A percentile compares a stretch with the other conserved stretches of the same genome.
Evolutionary conservation across 2,113 vertebrate species (phyloP).

Genomic region (Poeciliopsis prolifica): DNA sequence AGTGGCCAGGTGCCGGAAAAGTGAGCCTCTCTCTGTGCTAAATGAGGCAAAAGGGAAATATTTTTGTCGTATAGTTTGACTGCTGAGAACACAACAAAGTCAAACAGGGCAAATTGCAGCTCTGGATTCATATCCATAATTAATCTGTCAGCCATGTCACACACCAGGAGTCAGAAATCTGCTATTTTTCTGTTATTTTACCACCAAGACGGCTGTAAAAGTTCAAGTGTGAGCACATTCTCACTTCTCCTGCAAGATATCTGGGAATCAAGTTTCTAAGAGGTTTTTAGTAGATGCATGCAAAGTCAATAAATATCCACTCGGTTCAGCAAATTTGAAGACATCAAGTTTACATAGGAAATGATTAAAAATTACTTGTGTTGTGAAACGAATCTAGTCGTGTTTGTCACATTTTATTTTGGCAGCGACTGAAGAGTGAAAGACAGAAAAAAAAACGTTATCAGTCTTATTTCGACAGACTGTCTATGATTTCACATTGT

Average conservation of each 20-base stretch:
- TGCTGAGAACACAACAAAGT: slow-evolving; percentile 57
- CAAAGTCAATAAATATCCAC: slow-evolving; percentile 17
- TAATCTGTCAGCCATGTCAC: slow-evolving; percentile 66
- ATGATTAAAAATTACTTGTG: slow-evolving; percentile 29
- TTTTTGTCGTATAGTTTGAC: slow-evolving; percentile 64
- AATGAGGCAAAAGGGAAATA: slow-evolving; percentile 63
- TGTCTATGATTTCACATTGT: slow-evolving; percentile 10
- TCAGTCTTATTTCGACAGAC: slow-evolving; percentile 26
- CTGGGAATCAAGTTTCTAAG: slow-evolving; percentile 35
- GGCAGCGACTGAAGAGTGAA: slow-evolving; percentile 32
- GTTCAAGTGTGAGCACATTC: slow-evolving; percentile 39
- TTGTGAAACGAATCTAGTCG: slow-evolving; percentile 47
- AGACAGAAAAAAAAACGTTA: slow-evolving; percentile 15
- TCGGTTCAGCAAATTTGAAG: slow-evolving; percentile 24
- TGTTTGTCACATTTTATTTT: slow-evolving; percentile 67
- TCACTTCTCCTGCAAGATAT: slow-evolving; percentile 37
- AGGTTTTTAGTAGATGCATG: slow-evolving; percentile 19
- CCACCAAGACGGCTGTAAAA: slow-evolving; percentile 49
- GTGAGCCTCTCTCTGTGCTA: slow-evolving; percentile 47
- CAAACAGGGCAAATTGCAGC: slow-evolving; percentile 71
- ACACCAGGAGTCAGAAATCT: slow-evolving; percentile 50
- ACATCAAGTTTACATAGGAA: slow-evolving; percentile 5
- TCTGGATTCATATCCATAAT: slow-evolving; percentile 69
- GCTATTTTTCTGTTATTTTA: slow-evolving; percentile 43
- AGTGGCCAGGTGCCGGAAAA: slow-evolving; percentile 47